Conservation (phyloP, 2,888 invertebrate species). For the Synanthedon myopaeformis region DNA sequence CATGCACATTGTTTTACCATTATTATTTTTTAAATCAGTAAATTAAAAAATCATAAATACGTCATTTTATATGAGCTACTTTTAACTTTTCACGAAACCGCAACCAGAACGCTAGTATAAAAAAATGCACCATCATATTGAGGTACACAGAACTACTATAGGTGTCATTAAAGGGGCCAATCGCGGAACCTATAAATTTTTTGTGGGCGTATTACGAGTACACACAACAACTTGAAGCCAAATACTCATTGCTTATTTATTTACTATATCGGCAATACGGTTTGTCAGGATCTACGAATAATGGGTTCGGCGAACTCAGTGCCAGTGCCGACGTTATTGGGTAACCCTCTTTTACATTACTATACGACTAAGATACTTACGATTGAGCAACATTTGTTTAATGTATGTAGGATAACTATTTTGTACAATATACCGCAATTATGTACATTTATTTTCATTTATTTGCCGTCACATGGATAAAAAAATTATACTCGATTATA, state of each 20-base stretch:
- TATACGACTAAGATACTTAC: background rate
- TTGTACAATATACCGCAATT: too few relatives aligned
- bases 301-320: constrained; percentile 14
- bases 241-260: constrained; percentile 5
- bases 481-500: too few relatives aligned
- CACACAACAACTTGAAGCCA: background rate
- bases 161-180: constrained; percentile 5
- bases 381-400: constrained; percentile 12
- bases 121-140: too few relatives aligned
- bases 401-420: constrained; percentile 12
- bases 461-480: too few relatives aligned
- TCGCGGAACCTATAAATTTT: constrained; percentile 7
- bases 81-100: too few relatives aligned
- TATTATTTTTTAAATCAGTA: too few relatives aligned
- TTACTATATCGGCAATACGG: constrained; percentile 13
- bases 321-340: constrained; percentile 2
- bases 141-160: too few relatives aligned
- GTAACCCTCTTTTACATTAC: constrained; percentile 1
- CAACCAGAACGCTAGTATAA: too few relatives aligned
- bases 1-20: background rate
- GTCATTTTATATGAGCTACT: too few relatives aligned
- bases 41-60: too few relatives aligned
- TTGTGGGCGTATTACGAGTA: constrained; percentile 5
- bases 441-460: too few relatives aligned
- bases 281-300: constrained; percentile 10